A percentile compares a stretch with the other conserved stretches of the same genome.
phyloP scores from a whole-genome alignment of 2,888 invertebrate species.

The Lycophotia porphyrea region DNA sequence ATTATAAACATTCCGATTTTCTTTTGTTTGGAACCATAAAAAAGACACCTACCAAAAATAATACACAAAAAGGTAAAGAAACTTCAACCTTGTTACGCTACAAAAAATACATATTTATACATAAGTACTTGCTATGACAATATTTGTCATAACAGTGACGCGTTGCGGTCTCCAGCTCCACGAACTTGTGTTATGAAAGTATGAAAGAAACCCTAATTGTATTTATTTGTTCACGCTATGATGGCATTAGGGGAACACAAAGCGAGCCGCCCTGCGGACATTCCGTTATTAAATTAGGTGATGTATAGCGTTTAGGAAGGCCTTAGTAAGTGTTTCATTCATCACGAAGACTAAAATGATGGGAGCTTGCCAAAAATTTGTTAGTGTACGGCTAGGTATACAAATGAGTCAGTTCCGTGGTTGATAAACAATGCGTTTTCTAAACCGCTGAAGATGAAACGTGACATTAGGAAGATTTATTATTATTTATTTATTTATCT shows the following conservation, averaged over 20 bases:
- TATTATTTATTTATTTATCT: too few species aligned
- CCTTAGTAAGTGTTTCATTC: constrained; percentile 58
- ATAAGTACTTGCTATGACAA: constrained; percentile 19
- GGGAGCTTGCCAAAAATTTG: constrained; percentile 54
- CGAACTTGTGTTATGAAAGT: constrained; percentile 31
- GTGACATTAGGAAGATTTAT: neutral
- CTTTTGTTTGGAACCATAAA: neutral
- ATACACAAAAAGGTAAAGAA: neutral
- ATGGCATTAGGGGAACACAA: constrained; percentile 59
- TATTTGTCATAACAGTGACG: constrained; percentile 45
- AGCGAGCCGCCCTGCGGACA: constrained; percentile 51
- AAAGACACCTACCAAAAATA: neutral
- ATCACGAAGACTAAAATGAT: constrained; percentile 50
- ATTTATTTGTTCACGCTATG: constrained; percentile 58
- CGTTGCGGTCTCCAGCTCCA: constrained; percentile 22
- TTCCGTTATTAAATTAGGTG: constrained; percentile 60
- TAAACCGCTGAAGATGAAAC: neutral
- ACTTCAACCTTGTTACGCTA: constrained; percentile 12
- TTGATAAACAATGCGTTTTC: constrained; percentile 14
- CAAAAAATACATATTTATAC: neutral
- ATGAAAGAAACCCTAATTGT: constrained; percentile 56
- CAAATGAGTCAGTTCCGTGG: constrained; percentile 22
- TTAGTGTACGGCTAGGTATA: constrained; percentile 23
- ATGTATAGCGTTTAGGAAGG: constrained; percentile 52
- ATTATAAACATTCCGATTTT: neutral